Evolutionary conservation across 2,797 vertebrate species (phyloP).

Genomic region (Poeciliopsis presidionis): DNA sequence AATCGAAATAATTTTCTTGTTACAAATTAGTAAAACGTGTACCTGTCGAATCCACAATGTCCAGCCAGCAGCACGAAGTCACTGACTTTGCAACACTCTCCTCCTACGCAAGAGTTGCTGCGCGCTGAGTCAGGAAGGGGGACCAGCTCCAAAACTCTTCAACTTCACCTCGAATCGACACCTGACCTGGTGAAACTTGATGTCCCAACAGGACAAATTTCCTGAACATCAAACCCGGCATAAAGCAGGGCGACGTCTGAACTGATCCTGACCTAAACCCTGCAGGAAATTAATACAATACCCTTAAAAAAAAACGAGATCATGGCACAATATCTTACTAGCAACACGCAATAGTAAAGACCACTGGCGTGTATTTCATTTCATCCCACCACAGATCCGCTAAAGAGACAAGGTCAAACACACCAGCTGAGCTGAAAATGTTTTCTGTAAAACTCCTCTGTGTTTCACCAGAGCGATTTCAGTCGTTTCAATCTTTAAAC

Average conservation of each 20-base stretch:
- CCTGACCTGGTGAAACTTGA: not conserved
- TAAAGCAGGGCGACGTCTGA: not conserved
- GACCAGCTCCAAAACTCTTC: not conserved
- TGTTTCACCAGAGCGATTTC: constrained; percentile 11
- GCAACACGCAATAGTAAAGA: not conserved
- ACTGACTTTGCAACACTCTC: not conserved
- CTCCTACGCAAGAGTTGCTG: not conserved
- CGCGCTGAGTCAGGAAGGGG: not conserved
- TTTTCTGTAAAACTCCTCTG: constrained; percentile 7
- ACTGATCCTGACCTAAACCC: not conserved
- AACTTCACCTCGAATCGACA: not conserved
- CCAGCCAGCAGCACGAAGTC: not conserved
- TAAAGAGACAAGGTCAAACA: not conserved
- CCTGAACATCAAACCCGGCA: not conserved
- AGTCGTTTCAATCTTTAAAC: too few species aligned
- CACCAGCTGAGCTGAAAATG: not conserved
- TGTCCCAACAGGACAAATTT: not conserved
- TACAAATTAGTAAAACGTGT: not conserved
- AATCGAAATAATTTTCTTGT: not conserved
- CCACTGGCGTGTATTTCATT: not conserved
- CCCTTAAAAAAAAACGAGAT: not conserved
- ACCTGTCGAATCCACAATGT: not conserved
- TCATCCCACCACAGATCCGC: not conserved
- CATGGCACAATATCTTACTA: not conserved
- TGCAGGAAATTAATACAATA: not conserved